Conservation (phyloP, 2,797 vertebrate species). For the Arctocebus calabarensis region DNA sequence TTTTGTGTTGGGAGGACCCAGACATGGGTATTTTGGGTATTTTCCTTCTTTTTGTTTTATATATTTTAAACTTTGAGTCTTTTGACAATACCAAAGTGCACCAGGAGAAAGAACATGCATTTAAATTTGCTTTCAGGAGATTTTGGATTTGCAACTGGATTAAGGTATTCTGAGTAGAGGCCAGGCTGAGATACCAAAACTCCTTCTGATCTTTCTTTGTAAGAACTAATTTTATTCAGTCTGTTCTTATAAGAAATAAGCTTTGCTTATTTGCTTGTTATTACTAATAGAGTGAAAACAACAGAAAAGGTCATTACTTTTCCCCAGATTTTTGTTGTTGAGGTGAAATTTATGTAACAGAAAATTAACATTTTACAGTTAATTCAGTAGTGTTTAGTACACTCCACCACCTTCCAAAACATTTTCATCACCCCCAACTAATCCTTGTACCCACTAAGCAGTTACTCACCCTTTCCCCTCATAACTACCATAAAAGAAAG, state of each 20-base stretch:
- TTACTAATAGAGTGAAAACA: background rate
- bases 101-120: background rate
- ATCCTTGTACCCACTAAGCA: background rate
- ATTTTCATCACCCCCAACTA: background rate
- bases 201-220: background rate
- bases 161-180: background rate
- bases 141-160: background rate
- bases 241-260: background rate
- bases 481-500: background rate
- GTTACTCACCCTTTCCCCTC: background rate
- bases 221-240: background rate
- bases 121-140: conserved; percentile 38
- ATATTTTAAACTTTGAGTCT: background rate
- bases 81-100: background rate
- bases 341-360: background rate
- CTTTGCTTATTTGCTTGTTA: background rate
- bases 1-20: background rate
- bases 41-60: background rate
- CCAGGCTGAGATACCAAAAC: background rate
- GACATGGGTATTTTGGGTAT: background rate
- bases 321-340: background rate
- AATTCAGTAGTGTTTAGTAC: background rate
- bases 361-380: background rate
- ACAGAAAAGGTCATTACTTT: background rate
- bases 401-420: background rate